Base-by-base conservation (phyloP, 1,140 invertebrate genomes). In the Cotesia glomerata region DNA sequence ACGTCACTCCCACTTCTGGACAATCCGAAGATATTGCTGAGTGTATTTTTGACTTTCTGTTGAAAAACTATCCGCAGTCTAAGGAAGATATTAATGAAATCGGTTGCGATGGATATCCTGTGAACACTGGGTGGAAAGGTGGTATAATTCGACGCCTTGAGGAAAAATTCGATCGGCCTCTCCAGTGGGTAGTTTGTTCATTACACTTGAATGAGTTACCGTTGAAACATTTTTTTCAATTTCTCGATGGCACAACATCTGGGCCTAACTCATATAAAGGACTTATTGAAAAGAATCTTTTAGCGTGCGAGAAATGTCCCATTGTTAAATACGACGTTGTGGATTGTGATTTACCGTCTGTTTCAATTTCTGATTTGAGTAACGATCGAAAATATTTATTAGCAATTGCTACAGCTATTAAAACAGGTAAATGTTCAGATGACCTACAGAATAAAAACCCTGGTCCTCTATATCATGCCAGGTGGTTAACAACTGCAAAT, bases 61-160 rank as follows among this genome's bases (percentile, higher is more conserved):
- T 51, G 11, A 34, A 51, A 58, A n/a, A 14, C 18, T 18, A 18
- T 18, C 18, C 18, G 18, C 2, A 18, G 18, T 18, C 18, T 18
- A 18, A 18, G 14, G n/a, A 26, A 49, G 36, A 61, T 16, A 39
- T 59, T 18, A 11, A 13, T 61, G 58, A 0, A 34, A 73, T 78
- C 52, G 80, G 81, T 49, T 83, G 79, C 72, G 80, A 82, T 72
- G 79, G 82, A 34, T 81, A 77, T 26, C 74, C 68, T 36, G 76
- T 75, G 8, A 82, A 83, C 69, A 79, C 77, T 58, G 80, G 77
- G 2, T 79, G 72, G 61, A 78, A 78, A 69, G 73, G 75, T 73
- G 78, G 80, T 61, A 65, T 79, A 5, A 77, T 82, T 58, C 69
- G 62, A 51, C 35, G 32, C 56, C 13, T 78, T 35, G 77, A 79